A percentile compares a stretch with the other conserved stretches of the same genome.
phyloP scores from a whole-genome alignment of 2,888 invertebrate species.

The Drosophila macrospina region DNA sequence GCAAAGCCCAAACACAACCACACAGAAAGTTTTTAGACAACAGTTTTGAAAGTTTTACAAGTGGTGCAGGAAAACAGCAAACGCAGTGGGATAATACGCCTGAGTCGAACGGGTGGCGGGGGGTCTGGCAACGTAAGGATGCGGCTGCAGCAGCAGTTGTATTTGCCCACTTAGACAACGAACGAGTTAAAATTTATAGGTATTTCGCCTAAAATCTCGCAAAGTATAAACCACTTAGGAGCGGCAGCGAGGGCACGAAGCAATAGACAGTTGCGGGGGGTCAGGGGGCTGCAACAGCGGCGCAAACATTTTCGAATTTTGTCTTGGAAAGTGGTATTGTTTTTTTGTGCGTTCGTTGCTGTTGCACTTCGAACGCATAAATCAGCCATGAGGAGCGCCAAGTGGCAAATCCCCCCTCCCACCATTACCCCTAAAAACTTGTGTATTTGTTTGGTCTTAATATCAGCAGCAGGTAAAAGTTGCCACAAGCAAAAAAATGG shows the following conservation, averaged over 20 bases:
- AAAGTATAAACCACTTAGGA: slow-evolving; percentile 75
- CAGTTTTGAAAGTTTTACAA: slow-evolving; percentile 77
- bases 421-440: background rate
- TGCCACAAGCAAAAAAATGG: slow-evolving; percentile 27
- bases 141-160: slow-evolving; percentile 49
- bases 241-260: background rate
- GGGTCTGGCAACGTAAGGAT: slow-evolving; percentile 24
- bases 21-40: slow-evolving; percentile 77
- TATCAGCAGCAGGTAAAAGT: slow-evolving; percentile 46
- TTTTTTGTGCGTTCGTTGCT: slow-evolving; percentile 33
- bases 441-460: slow-evolving; percentile 54
- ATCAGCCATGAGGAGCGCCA: slow-evolving; percentile 68
- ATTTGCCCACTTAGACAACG: slow-evolving; percentile 74
- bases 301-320: slow-evolving; percentile 53
- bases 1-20: slow-evolving; percentile 62
- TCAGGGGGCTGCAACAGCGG: slow-evolving; percentile 4
- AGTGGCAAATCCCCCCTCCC: slow-evolving; percentile 38
- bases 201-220: slow-evolving; percentile 78
- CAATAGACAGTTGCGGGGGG: slow-evolving; percentile 17
- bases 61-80: slow-evolving; percentile 54
- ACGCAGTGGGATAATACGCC: slow-evolving; percentile 16
- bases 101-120: slow-evolving; percentile 8
- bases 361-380: slow-evolving; percentile 67
- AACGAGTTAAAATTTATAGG: slow-evolving; percentile 80
- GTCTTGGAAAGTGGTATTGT: slow-evolving; percentile 45